Base-by-base conservation (phyloP, 2,113 vertebrate genomes). In the Alosa alosa region DNA sequence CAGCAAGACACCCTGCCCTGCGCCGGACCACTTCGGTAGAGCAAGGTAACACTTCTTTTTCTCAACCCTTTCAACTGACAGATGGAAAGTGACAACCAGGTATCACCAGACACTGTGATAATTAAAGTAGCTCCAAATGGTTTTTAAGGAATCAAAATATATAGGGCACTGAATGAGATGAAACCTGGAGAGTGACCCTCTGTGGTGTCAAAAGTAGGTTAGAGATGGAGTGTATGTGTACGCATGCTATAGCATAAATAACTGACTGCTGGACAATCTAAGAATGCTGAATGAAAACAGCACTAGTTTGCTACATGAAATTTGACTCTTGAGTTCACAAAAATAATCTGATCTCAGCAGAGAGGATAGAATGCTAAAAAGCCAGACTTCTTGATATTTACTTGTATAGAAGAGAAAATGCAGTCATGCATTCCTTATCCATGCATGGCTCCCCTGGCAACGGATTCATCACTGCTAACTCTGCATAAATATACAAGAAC, bases 161-260 rank as follows among this genome's bases (percentile, higher is more conserved):
- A 8, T 75, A 75, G 68, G 68, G 68, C 68, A 15, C 68, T n/a
- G n/a, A n/a, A n/a, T 13, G 72, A 36, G 72, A 78, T 39, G 11
- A 78, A 15, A 78, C 72, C 36, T 11, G 10, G 72, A n/a, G 13
- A 41, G 36, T 72, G 64, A 3, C 9, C n/a, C 64, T 78, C 31
- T 39, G 10, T 39, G 72, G 9, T 78, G 72, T 78, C 72, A 78
- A 78, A 75, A 78, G 72, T 78, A 78, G 72, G 72, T 15, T 78
- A 78, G 31, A 78, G 31, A 39, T 17, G 31, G 36, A 36, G 31
- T 17, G 31, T 39, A 18, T 39, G 72, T 39, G 36, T 78, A 2
- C 31, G 36, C 15, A 4, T 78, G 31, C 7, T 50, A 31, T 10
- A 31, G 6, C 9, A 2, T 31, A 6, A 31, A 9, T 31, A n/a